Evolutionary conservation across 2,888 invertebrate species (phyloP).

Genomic region (Netelia melanura): DNA sequence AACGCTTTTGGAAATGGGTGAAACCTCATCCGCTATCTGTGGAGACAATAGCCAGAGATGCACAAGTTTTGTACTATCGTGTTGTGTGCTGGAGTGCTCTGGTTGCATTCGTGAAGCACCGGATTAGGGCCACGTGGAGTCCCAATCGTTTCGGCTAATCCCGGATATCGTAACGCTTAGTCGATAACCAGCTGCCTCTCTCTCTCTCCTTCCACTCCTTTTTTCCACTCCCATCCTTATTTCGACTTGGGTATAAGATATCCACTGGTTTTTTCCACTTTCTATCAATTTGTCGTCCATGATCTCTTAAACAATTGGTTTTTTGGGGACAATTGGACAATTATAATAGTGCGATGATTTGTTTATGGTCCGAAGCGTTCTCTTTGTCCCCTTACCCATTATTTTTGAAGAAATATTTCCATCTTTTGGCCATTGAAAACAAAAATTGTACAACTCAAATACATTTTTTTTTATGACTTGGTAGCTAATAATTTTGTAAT

Average conservation of each 20-base stretch:
- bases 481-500: too few species aligned
- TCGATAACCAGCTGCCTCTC: conserved; percentile 51
- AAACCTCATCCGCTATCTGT: conserved; percentile 45
- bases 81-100: conserved; percentile 23
- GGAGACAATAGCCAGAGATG: conserved; percentile 39
- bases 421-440: too few species aligned
- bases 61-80: conserved; percentile 45
- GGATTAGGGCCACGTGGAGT: conserved; percentile 58
- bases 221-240: neutral
- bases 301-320: too few species aligned
- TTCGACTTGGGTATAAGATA: neutral
- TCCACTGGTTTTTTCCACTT: neutral
- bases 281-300: too few species aligned
- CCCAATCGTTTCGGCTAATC: conserved; percentile 58
- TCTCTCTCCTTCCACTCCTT: neutral
- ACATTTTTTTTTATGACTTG: too few species aligned
- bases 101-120: conserved; percentile 43
- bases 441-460: too few species aligned
- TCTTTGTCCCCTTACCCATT: too few species aligned
- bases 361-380: too few species aligned
- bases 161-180: conserved; percentile 62
- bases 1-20: conserved; percentile 34
- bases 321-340: too few species aligned
- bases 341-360: too few species aligned
- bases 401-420: too few species aligned